phyloP scores from a whole-genome alignment of 2,113 vertebrate genomes.

The Grammomys surdaster region DNA sequence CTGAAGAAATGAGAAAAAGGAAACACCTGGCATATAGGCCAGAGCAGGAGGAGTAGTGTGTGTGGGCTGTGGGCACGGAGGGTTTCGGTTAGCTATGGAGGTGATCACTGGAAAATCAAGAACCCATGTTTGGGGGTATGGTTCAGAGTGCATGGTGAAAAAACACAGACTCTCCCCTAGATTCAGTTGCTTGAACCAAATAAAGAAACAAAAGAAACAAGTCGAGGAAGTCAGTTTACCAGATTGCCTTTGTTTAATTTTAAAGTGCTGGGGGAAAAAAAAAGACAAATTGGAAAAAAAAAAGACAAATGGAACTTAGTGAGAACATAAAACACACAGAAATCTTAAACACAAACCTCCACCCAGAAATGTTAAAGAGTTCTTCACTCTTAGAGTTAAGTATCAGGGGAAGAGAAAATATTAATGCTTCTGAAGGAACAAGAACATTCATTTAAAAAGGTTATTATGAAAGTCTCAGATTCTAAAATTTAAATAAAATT shows the following conservation, averaged over 20 bases:
- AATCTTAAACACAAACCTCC: slow-evolving; percentile 38
- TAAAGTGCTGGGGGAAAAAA: background rate
- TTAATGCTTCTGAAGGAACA: background rate
- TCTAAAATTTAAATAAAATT: background rate
- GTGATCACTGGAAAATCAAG: background rate
- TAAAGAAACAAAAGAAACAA: background rate
- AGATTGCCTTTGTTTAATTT: background rate
- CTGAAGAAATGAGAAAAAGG: background rate
- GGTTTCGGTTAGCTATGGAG: background rate
- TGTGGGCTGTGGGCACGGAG: background rate
- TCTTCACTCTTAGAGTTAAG: background rate
- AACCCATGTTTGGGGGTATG: background rate
- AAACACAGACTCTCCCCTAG: background rate
- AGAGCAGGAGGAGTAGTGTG: background rate
- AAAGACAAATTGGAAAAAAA: background rate
- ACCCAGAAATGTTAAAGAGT: slow-evolving; percentile 53
- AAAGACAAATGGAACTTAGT: background rate
- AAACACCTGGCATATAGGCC: background rate
- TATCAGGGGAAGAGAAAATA: background rate
- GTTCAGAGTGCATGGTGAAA: background rate
- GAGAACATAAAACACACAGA: slow-evolving; percentile 66
- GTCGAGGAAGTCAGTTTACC: background rate
- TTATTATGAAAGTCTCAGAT: background rate
- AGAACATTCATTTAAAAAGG: slow-evolving; percentile 43
- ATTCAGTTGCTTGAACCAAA: background rate